Evolutionary conservation across 1,140 invertebrate genomes (phyloP), one percentile per base, ranked within the genome.

Genomic region (Stegodyphus mimosarum): DNA sequence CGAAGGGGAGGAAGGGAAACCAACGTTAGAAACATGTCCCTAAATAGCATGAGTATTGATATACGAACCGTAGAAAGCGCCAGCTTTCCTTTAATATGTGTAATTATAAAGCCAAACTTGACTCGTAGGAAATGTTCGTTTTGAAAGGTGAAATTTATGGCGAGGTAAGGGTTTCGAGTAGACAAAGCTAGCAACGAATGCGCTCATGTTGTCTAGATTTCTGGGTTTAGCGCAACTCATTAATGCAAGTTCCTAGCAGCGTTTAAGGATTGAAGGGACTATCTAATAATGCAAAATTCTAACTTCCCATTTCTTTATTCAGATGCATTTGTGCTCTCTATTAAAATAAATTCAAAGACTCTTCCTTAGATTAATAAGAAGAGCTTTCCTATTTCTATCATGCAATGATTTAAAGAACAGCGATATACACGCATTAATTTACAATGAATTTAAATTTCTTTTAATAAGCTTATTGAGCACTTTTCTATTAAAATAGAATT

Each of bases 61-160:
- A 78, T 53, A 67, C 63, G 76, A 33, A 17, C 51, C 33, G 15
- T 52, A 55, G 18, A 10, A 17, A 9, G 15, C 11, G 15, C 9
- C 66, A 71, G 77, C 53, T 63, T 80, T 60, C 53, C 78, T 80
- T 79, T 72, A 80, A 80, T 60, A 70, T 80, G 69, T 60, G 78
- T 80, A 80, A 80, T 80, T 80, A 80, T 80, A 80, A 80, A 80
- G 71, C 53, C 69, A 71, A 70, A 80, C 69, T 80, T 80, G 67
- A 69, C 78, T 80, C 52, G 78, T 60, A 49, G 48, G 53, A 70
- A 71, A 80, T 71, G 52, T 63, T 70, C 67, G 51, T 80, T 80
- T 71, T 60, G 78, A 70, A 71, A 33, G 69, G 33, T 72, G 78
- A 71, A 80, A 80, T 71, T 80, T 80, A 71, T 71, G 67, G 78